Base-by-base conservation (phyloP, 2,113 vertebrate genomes). In the Dasypus novemcinctus region DNA sequence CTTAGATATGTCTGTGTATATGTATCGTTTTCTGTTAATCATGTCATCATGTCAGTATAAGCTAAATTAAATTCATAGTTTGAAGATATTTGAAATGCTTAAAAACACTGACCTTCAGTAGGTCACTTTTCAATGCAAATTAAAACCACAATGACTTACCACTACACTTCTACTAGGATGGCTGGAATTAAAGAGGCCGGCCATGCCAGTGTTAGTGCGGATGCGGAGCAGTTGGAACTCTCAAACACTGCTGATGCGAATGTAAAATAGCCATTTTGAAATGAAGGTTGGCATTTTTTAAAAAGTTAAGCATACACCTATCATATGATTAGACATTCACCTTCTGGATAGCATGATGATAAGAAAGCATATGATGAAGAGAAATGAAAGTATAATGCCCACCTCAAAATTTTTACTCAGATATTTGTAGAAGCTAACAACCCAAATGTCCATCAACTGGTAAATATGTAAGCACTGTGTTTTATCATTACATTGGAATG, bases 21-120 rank as follows among this genome's bases (percentile, higher is more conserved):
- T 80, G 0, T 33, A 80, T 57, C 20, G 23, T 36, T 94, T 96
- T 52, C 43, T 93, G 69, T 93, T 95, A 87, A 86, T 89, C 74
- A 41, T 96, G 71, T 91, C 75, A 88, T 88, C 72, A 41, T 96
- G 76, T 91, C 76, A 43, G 12, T 80, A 43, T 95, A 88, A 76
- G 41, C 79, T 87, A 90, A 52, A 63, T 92, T 71, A 20, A 94
- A 95, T 82, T 95, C 38, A 74, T 93, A 94, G 18, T 85, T 92
- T 74, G 88, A 95, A 95, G 46, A 83, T 46, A 71, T 4, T 83
- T 95, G 43, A 92, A 96, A 81, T 90, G 87, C 92, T 80, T 88
- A 82, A 66, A 84, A 96, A 25, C 14, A 88, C 63, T 49, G 41
- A 90, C 61, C 41, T 86, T 27, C n/a, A 49, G 43, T 90, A 63